Evolutionary conservation across 1,140 invertebrate species (phyloP).

Genomic region (Copidosoma floridanum): DNA sequence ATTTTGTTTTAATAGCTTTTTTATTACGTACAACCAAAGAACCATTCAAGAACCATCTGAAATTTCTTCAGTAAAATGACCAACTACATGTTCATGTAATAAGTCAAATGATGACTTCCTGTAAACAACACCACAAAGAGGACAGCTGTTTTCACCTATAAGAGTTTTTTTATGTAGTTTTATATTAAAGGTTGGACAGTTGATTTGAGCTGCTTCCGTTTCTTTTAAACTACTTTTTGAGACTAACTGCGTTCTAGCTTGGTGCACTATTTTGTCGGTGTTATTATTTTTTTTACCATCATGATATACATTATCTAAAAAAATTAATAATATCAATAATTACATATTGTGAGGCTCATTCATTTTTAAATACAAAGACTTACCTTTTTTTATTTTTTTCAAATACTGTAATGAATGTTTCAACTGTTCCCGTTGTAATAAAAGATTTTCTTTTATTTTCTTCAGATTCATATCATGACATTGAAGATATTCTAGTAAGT

Average conservation of each 20-base stretch:
- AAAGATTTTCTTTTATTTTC: too few species aligned
- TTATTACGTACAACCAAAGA: slow-evolving; percentile 15
- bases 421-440: too few species aligned
- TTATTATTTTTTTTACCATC: slow-evolving; percentile 41
- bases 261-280: slow-evolving; percentile 45
- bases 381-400: slow-evolving; percentile 46
- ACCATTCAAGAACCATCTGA: slow-evolving; percentile 36
- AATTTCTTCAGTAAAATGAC: slow-evolving; percentile 50
- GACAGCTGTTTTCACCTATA: slow-evolving; percentile 48
- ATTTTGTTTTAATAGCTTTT: neutral
- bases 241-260: slow-evolving; percentile 46
- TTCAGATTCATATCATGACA: too few species aligned
- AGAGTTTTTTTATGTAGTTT: slow-evolving; percentile 35
- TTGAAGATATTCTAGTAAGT: too few species aligned
- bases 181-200: slow-evolving; percentile 32
- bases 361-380: slow-evolving; percentile 12
- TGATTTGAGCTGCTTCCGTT: slow-evolving; percentile 46
- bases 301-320: slow-evolving; percentile 41
- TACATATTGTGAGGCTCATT: neutral
- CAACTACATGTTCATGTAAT: slow-evolving; percentile 56
- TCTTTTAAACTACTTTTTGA: slow-evolving; percentile 42
- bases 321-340: slow-evolving; percentile 5
- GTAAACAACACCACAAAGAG: slow-evolving; percentile 50
- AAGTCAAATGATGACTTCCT: slow-evolving; percentile 44
- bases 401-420: too few species aligned